Percentiles rank a stretch among this genome's conserved stretches.
Conservation (phyloP, 1,140 invertebrate genomes). For the Macrobrachium rosenbergii region DNA sequence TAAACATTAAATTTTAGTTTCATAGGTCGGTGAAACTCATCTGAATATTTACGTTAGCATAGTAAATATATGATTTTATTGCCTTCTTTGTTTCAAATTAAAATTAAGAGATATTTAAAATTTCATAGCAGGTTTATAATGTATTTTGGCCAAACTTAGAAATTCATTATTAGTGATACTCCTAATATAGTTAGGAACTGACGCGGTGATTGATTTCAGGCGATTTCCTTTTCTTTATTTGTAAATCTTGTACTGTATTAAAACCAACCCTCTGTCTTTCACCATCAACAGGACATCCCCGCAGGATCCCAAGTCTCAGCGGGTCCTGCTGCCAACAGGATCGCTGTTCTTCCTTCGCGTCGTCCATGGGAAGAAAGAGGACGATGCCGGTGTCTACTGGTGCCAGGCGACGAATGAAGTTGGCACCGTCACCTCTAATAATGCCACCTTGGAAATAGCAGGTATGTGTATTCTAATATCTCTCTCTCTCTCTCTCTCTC, state of each 20-base stretch:
- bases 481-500: no score
- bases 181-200: background rate
- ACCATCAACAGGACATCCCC: slow-evolving; percentile 60
- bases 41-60: no score
- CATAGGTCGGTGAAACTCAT: no score
- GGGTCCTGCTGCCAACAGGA: slow-evolving; percentile 88
- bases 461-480: slow-evolving; percentile 80
- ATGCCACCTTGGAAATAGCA: slow-evolving; percentile 94
- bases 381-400: slow-evolving; percentile 94
- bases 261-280: background rate
- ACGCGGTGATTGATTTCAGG: background rate
- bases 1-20: no score
- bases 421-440: slow-evolving; percentile 87
- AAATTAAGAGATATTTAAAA: no score
- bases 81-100: no score
- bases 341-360: slow-evolving; percentile 92
- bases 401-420: slow-evolving; percentile 92
- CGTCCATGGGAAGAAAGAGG: slow-evolving; percentile 90
- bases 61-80: no score
- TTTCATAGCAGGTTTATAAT: no score
- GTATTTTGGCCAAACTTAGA: no score
- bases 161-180: no score
- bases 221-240: background rate
- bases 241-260: background rate
- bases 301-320: slow-evolving; percentile 73